A percentile compares a stretch with the other conserved stretches of the same genome.
Conservation (phyloP, 1,140 invertebrate genomes). For the Euwallacea similis region DNA sequence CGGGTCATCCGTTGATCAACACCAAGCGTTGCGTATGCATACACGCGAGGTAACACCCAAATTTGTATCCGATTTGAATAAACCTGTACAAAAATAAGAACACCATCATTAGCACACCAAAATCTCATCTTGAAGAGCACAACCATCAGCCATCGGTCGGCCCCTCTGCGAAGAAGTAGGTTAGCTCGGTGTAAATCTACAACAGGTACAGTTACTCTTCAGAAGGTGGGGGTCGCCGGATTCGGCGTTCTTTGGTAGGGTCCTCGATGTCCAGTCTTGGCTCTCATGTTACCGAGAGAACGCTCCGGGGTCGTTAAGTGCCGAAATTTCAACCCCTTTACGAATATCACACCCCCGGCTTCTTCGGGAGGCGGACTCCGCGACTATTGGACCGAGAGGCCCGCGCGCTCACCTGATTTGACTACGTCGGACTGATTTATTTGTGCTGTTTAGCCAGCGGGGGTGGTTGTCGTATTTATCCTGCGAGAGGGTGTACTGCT, state of each 20-base stretch:
- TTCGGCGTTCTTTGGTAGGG: conserved; percentile 46
- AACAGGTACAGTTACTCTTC: conserved; percentile 54
- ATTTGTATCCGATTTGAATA: conserved; percentile 16
- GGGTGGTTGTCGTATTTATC: conserved; percentile 15
- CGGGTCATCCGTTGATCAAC: no score
- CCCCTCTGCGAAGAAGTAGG: conserved; percentile 47
- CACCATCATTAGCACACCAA: conserved; percentile 25
- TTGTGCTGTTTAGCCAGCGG: no score
- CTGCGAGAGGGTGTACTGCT: neutral
- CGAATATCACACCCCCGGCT: conserved; percentile 13
- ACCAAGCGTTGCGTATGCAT: no score
- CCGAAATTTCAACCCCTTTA: conserved; percentile 31
- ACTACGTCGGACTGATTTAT: neutral
- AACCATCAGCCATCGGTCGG: conserved; percentile 11
- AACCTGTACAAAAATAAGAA: conserved; percentile 29
- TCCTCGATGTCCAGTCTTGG: conserved; percentile 47
- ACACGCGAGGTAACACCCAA: neutral
- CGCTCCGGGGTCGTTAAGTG: conserved; percentile 33
- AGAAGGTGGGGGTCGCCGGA: conserved; percentile 45
- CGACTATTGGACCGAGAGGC: conserved; percentile 2
- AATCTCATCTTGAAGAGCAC: conserved; percentile 39
- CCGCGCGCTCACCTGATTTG: neutral
- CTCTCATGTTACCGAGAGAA: conserved; percentile 39
- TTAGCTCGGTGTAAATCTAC: conserved; percentile 52
- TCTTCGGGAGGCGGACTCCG: neutral